These are phyloP conservation scores for Ostrea denselamellosa DNA, from an alignment of 1,140 invertebrate species.

Conservation along the genomic window DNA sequence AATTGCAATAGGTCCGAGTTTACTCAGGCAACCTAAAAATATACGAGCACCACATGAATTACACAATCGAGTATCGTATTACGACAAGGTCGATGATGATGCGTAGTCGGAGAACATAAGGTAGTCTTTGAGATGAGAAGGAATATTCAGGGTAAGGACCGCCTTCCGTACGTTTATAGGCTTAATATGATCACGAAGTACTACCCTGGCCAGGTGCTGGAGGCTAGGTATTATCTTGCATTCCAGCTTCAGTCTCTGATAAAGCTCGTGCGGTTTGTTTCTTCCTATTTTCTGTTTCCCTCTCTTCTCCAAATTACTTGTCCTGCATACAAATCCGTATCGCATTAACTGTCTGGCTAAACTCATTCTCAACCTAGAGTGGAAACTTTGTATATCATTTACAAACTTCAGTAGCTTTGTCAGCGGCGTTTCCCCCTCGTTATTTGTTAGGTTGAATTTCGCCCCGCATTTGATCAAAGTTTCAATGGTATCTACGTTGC, in stretches of 20 bases:
- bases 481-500: slow-evolving; percentile 53
- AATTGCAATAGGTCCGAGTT: no score
- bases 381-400: slow-evolving; percentile 57
- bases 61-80: not conserved
- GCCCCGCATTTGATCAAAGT: slow-evolving; percentile 60
- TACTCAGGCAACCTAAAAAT: no score
- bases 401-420: slow-evolving; percentile 64
- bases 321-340: slow-evolving; percentile 56
- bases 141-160: slow-evolving; percentile 51
- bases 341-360: slow-evolving; percentile 61
- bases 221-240: slow-evolving; percentile 42
- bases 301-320: not conserved
- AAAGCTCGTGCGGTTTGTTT: slow-evolving; percentile 56
- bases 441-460: slow-evolving; percentile 61
- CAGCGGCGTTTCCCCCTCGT: slow-evolving; percentile 64
- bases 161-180: slow-evolving; percentile 26
- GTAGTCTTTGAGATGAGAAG: slow-evolving; percentile 51
- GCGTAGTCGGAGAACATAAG: slow-evolving; percentile 52
- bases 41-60: not conserved
- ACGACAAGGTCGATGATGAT: no score
- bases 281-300: slow-evolving; percentile 40
- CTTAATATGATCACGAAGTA: slow-evolving; percentile 43
- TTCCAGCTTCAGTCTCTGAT: slow-evolving; percentile 42
- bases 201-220: slow-evolving; percentile 55
- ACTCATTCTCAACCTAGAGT: slow-evolving; percentile 58